Evolutionary conservation across 2,797 vertebrate genomes (phyloP).

Genomic region (Enteromius anoplus): DNA sequence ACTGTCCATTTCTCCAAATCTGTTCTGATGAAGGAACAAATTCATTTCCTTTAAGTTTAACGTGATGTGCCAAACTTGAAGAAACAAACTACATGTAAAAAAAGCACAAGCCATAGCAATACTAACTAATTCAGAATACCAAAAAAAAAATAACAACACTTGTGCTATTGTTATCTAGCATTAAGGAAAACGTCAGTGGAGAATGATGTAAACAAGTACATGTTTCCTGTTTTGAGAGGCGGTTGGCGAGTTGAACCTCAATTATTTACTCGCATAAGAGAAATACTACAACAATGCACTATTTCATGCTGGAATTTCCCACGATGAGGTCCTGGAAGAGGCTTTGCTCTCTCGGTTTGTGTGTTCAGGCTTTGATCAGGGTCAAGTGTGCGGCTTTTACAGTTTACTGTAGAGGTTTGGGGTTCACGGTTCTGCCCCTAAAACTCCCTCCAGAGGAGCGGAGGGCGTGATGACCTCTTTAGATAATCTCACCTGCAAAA

Average conservation of each 20-base stretch:
- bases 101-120: not conserved
- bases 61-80: not conserved
- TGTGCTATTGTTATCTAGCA: too few relatives aligned
- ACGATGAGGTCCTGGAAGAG: not conserved
- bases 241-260: not conserved
- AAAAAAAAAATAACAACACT: not conserved
- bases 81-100: not conserved
- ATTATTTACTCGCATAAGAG: constrained; percentile 16
- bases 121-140: not conserved
- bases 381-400: constrained; percentile 15
- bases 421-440: constrained; percentile 50
- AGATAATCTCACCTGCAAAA: constrained; percentile 64
- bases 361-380: constrained; percentile 53
- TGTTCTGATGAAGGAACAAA: not conserved
- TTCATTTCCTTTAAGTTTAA: not conserved
- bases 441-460: constrained; percentile 27
- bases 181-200: not conserved
- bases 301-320: constrained; percentile 33
- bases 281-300: constrained; percentile 1
- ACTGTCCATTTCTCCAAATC: not conserved
- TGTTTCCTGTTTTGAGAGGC: not conserved
- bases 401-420: constrained; percentile 20
- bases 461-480: constrained; percentile 73
- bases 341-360: constrained; percentile 44
- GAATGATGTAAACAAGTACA: not conserved